A percentile compares a stretch with the other conserved stretches of the same genome.
Evolutionary conservation across 2,888 invertebrate genomes (phyloP).

Genomic region (Drosophila aldrichi): DNA sequence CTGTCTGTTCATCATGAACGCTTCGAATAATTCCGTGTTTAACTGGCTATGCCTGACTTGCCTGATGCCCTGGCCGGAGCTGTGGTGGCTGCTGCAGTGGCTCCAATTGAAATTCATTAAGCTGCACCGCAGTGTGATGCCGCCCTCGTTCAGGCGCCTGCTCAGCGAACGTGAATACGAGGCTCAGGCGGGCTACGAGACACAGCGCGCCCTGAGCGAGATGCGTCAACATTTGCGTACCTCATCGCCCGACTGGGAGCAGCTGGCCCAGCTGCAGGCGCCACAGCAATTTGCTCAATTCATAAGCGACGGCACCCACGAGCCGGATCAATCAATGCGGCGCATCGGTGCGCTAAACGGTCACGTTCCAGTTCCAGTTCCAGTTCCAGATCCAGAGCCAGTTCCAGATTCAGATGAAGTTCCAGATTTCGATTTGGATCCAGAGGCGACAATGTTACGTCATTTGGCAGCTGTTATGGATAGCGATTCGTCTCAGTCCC

Average conservation of each 20-base stretch:
- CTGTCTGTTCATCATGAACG: conserved; percentile 21
- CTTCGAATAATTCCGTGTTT: conserved; percentile 38
- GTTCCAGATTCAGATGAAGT: background rate
- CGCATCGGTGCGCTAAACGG: background rate
- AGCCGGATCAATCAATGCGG: no score
- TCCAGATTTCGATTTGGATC: background rate
- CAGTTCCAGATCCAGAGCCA: background rate
- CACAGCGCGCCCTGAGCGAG: background rate
- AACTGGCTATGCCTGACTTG: conserved; percentile 10
- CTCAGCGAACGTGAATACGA: conserved; percentile 7
- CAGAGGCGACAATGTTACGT: background rate
- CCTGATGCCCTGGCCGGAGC: conserved; percentile 30
- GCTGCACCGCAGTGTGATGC: background rate
- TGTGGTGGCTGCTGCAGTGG: conserved; percentile 13
- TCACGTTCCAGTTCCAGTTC: no score
- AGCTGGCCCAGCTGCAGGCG: conserved; percentile 4
- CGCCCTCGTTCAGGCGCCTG: background rate
- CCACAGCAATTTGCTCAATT: conserved; percentile 13
- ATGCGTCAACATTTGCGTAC: conserved; percentile 11
- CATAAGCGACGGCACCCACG: conserved; percentile 9
- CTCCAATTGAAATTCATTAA: background rate
- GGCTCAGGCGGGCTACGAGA: conserved; percentile 15
- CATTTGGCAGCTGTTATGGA: conserved; percentile 8
- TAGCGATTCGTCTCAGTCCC: conserved; percentile 2
- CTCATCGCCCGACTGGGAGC: conserved; percentile 18